These are phyloP conservation scores for Siphamia tubifer DNA, from an alignment of 2,113 vertebrate species.

Conservation along the genomic window DNA sequence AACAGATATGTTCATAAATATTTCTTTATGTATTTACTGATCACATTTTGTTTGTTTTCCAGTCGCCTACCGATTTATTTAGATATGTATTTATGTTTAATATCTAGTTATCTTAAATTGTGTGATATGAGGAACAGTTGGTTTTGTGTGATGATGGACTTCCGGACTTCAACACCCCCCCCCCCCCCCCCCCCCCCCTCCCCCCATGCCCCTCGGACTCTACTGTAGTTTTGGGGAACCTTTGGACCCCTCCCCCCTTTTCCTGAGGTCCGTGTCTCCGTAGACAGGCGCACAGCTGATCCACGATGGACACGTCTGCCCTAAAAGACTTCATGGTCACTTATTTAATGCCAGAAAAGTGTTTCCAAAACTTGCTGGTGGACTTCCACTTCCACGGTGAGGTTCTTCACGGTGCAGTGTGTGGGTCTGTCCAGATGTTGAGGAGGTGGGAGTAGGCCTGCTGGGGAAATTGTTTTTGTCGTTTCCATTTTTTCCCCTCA, in stretches of 20 bases:
- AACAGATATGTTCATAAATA: too few relatives aligned
- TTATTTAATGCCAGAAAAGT: conserved; percentile 82
- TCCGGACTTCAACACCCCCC: neutral
- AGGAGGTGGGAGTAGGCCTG: neutral
- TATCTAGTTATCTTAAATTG: too few relatives aligned
- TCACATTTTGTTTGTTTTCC: too few relatives aligned
- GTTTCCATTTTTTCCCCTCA: too few relatives aligned
- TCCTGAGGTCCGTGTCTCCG: neutral
- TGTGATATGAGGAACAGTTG: too few relatives aligned
- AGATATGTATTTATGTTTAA: too few relatives aligned
- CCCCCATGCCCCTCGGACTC: neutral
- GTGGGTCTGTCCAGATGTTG: neutral
- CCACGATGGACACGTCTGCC: conserved; percentile 42
- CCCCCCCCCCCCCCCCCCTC: too few relatives aligned
- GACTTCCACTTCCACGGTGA: conserved; percentile 82
- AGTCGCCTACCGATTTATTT: too few relatives aligned
- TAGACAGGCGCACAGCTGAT: too few relatives aligned
- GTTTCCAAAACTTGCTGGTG: conserved; percentile 80
- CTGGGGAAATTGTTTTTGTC: neutral
- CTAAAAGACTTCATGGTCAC: conserved; percentile 74
- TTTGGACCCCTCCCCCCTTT: conserved; percentile 15
- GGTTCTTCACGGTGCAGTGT: neutral
- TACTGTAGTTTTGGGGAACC: conserved; percentile 8
- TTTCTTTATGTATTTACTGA: too few relatives aligned
- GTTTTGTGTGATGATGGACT: neutral